phyloP scores from a whole-genome alignment of 1,140 invertebrate genomes.

The Drosophila repletoides region DNA sequence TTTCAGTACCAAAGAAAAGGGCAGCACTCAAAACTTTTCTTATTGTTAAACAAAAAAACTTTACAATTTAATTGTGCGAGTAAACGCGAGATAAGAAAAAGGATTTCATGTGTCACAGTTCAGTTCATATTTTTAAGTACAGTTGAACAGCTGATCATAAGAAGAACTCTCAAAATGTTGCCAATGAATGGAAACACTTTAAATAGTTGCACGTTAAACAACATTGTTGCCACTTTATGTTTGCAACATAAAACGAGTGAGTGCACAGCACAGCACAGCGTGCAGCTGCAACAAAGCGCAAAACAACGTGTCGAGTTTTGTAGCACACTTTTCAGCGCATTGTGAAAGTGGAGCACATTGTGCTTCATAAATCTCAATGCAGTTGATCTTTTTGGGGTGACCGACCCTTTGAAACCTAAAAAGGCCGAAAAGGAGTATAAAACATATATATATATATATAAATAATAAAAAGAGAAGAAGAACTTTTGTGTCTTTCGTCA shows the following conservation, averaged over 20 bases:
- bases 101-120: neutral
- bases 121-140: neutral
- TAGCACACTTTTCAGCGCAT: conserved; percentile 32
- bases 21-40: no score
- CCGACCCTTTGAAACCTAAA: neutral
- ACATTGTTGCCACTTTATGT: conserved; percentile 11
- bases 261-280: neutral
- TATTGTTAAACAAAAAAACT: no score
- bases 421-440: neutral
- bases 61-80: no score
- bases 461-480: no score
- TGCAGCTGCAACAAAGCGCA: neutral
- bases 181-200: neutral
- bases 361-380: neutral
- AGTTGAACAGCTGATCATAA: neutral
- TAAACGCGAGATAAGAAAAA: no score
- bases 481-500: conserved; percentile 48
- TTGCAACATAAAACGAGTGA: neutral
- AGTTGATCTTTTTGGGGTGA: conserved; percentile 1
- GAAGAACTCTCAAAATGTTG: neutral
- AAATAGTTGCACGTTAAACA: neutral
- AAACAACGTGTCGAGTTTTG: neutral
- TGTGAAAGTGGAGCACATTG: neutral
- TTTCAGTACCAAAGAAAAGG: no score
- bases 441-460: no score